Percentiles rank a stretch among this genome's conserved stretches.
phyloP scores from a whole-genome alignment of 2,113 vertebrate species.

The Clarias macrocephalus region DNA sequence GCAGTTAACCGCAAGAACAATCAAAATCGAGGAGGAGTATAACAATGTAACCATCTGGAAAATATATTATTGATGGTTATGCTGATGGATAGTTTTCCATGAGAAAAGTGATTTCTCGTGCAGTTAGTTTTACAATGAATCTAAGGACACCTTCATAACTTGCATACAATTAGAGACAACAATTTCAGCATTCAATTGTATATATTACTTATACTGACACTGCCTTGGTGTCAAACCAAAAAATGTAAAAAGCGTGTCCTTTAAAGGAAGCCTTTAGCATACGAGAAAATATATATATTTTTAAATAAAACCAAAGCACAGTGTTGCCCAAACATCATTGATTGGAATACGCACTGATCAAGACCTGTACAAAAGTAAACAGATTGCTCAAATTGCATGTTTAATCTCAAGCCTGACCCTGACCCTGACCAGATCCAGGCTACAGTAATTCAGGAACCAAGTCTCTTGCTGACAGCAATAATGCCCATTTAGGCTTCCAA shows the following conservation, averaged over 20 bases:
- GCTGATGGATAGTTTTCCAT: background rate
- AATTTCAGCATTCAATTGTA: too few species aligned
- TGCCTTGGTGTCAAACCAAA: background rate
- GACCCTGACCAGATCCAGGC: background rate
- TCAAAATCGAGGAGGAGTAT: background rate
- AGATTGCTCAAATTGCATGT: background rate
- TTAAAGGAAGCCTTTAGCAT: background rate
- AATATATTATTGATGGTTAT: background rate
- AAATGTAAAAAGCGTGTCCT: background rate
- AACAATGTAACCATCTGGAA: background rate
- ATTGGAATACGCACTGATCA: background rate
- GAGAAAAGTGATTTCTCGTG: background rate
- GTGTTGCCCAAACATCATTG: background rate
- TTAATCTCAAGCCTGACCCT: background rate
- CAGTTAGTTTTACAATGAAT: background rate
- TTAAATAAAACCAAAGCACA: background rate
- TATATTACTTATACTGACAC: background rate
- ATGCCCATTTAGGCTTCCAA: background rate
- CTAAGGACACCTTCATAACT: background rate
- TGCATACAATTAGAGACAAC: background rate
- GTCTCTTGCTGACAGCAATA: constrained; percentile 4
- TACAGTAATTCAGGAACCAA: constrained; percentile 9
- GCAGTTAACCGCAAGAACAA: background rate
- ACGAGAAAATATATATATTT: background rate
- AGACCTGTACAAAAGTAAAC: background rate